Evolutionary conservation across 2,113 vertebrate genomes (phyloP), one percentile per base, ranked within the genome.

Genomic region (Mastomys coucha): DNA sequence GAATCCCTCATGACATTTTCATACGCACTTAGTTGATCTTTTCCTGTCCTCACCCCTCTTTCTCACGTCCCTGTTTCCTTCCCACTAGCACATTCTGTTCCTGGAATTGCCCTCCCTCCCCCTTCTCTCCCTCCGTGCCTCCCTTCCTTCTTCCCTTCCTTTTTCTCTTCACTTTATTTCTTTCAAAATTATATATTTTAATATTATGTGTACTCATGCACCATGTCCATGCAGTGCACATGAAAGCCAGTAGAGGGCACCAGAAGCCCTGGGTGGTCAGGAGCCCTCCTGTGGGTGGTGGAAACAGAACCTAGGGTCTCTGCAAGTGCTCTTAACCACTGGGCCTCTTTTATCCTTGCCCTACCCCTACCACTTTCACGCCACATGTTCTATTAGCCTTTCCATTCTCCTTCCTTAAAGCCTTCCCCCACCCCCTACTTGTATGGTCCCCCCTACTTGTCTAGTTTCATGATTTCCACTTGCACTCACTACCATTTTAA

Each of bases 41-140:
- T 80, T 19, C 51, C 49, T 31, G 4, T 31, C 8, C 51, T 10
- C 31, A 12, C 4, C 19, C 17, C 31, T 56, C 33, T 56, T 56
- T 80, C 31, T 9, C 31, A 53, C 0, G 77, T 39, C 45, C 45
- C 45, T 51, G 28, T 19, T 16, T 45, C 75, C 75, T 77, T 49
- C 45, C 76, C 28, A 4, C 26, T 16, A 49, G 42, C 49, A 77
- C 76, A 51, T 31, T 77, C 45, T 51, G 28, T 10, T 78, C 51
- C 28, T 33, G 16, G 76, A 19, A 33, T 78, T 78, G 8, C 20
- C 73, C 10, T 12, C 22, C 39, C 8, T 8, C 16, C 33, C 8
- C 45, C 76, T 17, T 0, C 11, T 3, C 2, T 13, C 12, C 20
- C 1, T 24, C 6, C 7, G 8, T 11, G 1, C n/a, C 20, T 24